A percentile compares a stretch with the other conserved stretches of the same genome.
phyloP scores from a whole-genome alignment of 2,888 invertebrate genomes.

The Pyralis farinalis region DNA sequence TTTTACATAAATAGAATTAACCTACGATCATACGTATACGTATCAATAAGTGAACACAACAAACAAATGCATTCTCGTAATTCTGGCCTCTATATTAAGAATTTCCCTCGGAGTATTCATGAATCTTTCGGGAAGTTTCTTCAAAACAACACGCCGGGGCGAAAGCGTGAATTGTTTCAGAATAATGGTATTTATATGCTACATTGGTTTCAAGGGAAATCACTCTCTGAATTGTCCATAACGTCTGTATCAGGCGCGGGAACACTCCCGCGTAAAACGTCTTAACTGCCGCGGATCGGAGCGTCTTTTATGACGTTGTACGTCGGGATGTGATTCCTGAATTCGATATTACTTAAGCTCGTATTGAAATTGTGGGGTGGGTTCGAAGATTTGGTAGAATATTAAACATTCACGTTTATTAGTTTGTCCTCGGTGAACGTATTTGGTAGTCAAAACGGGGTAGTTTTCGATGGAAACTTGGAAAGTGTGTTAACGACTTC shows the following conservation, averaged over 20 bases:
- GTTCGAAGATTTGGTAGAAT: constrained; percentile 67
- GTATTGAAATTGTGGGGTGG: constrained; percentile 64
- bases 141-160: constrained; percentile 53
- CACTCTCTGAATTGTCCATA: constrained; percentile 71
- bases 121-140: constrained; percentile 44
- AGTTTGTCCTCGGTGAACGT: constrained; percentile 70
- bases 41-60: constrained; percentile 4
- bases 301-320: constrained; percentile 40
- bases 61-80: constrained; percentile 1
- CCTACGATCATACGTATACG: too few species aligned
- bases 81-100: constrained; percentile 17
- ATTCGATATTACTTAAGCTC: constrained; percentile 67
- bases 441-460: constrained; percentile 72
- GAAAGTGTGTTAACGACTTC: constrained; percentile 75
- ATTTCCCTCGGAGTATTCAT: constrained; percentile 40
- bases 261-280: constrained; percentile 19
- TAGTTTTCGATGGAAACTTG: constrained; percentile 68
- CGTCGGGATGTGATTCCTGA: constrained; percentile 37
- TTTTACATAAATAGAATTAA: too few species aligned
- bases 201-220: constrained; percentile 81
- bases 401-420: constrained; percentile 80
- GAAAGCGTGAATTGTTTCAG: constrained; percentile 72
- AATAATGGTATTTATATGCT: constrained; percentile 80
- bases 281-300: constrained; percentile 26
- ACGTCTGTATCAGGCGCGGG: constrained; percentile 49